A percentile compares a stretch with the other conserved stretches of the same genome.
Evolutionary conservation across 2,888 invertebrate species (phyloP).

Genomic region (Tholera decimalis): DNA sequence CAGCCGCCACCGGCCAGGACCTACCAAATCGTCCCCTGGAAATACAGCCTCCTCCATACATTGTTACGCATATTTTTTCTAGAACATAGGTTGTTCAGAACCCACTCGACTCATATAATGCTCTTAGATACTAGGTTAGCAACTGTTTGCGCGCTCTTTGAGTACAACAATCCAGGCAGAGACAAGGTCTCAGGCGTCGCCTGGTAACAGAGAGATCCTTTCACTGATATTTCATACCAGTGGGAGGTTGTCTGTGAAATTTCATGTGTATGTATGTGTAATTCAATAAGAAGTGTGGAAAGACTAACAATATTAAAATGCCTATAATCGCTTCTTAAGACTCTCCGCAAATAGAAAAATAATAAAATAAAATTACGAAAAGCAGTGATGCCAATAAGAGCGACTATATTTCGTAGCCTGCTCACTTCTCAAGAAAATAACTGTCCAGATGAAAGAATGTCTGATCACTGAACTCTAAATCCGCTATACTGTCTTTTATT

Average conservation of each 20-base stretch:
- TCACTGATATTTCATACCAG: neutral
- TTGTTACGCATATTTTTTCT: constrained; percentile 7
- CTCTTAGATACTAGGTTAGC: neutral
- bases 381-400: constrained; percentile 4
- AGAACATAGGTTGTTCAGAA: constrained; percentile 7
- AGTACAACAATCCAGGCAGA: neutral
- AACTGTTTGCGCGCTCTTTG: constrained; percentile 13
- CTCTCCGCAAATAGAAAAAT: neutral
- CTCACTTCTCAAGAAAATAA: constrained; percentile 6
- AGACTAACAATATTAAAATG: neutral
- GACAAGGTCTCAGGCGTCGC: neutral
- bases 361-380: neutral
- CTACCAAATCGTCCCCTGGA: constrained; percentile 34
- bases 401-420: neutral
- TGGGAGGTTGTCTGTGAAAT: too few relatives aligned
- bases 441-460: neutral
- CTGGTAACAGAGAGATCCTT: neutral
- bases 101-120: constrained; percentile 1
- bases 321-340: neutral
- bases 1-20: constrained; percentile 59
- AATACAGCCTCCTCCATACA: constrained; percentile 32
- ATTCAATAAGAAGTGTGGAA: neutral
- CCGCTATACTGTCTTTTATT: neutral
- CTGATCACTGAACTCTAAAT: neutral
- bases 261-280: neutral